phyloP scores from a whole-genome alignment of 2,113 vertebrate species.

The Andinoacara biseriatus region DNA sequence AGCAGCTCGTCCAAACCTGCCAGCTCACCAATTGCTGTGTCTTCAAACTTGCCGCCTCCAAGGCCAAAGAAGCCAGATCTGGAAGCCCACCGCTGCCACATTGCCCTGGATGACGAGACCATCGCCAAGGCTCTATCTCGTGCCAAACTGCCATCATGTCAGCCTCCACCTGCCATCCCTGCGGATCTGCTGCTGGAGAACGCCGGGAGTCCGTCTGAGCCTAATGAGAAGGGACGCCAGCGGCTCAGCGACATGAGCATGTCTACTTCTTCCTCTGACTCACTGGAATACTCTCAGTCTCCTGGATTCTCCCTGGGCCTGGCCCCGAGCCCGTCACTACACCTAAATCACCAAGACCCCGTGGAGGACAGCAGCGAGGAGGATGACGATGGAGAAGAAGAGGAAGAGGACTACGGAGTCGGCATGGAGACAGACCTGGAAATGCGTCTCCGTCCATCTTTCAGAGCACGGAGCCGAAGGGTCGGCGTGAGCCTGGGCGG shows the following conservation, averaged over 20 bases:
- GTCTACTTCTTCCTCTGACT: conserved; percentile 94
- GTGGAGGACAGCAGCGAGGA: conserved; percentile 88
- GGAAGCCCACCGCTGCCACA: conserved; percentile 78
- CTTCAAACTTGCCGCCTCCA: conserved; percentile 78
- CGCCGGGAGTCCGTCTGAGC: not conserved
- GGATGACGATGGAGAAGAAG: conserved; percentile 86
- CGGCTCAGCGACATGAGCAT: conserved; percentile 93
- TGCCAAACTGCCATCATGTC: conserved; percentile 73
- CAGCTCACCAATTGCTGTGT: conserved; percentile 65
- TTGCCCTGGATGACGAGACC: conserved; percentile 78
- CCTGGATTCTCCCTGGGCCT: conserved; percentile 84
- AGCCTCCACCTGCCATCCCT: conserved; percentile 25
- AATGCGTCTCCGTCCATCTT: conserved; percentile 83
- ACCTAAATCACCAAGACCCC: conserved; percentile 68
- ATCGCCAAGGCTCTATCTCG: conserved; percentile 76
- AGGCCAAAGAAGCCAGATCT: conserved; percentile 82
- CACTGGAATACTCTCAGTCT: conserved; percentile 86
- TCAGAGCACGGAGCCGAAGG: conserved; percentile 84
- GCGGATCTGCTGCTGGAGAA: conserved; percentile 16
- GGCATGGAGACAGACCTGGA: conserved; percentile 90
- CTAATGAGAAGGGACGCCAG: conserved; percentile 79
- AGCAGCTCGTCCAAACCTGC: conserved; percentile 69
- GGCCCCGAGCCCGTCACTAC: conserved; percentile 76
- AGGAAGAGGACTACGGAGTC: conserved; percentile 88
- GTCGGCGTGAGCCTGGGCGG: conserved; percentile 63